These are phyloP conservation scores for Merluccius polli DNA, from an alignment of 2,797 vertebrate genomes.

Conservation along the genomic window DNA sequence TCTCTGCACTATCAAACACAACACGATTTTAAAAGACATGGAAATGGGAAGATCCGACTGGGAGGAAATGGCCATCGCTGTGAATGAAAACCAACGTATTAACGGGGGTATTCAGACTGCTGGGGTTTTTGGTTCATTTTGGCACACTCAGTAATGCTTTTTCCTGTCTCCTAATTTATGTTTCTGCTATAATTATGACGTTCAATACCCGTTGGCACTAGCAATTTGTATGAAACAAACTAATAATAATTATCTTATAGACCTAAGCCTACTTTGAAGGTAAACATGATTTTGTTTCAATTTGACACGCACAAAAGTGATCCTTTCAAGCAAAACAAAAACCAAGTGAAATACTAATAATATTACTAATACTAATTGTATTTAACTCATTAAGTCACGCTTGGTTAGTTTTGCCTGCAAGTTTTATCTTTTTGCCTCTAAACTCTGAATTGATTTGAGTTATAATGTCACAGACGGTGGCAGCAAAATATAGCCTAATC, in stretches of 20 bases:
- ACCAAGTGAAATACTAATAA: too few relatives aligned
- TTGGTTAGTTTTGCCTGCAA: too few relatives aligned
- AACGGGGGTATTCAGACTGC: neutral
- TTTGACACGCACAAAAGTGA: neutral
- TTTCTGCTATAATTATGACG: neutral
- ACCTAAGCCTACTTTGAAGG: neutral
- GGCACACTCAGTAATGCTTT: neutral
- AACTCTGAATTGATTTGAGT: neutral
- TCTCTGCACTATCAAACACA: constrained; percentile 38
- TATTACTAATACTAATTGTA: too few relatives aligned
- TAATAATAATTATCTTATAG: neutral
- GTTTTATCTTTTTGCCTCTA: neutral
- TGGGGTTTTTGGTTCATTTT: neutral
- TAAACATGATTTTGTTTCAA: neutral
- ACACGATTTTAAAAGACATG: constrained; percentile 42
- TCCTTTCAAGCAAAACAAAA: too few relatives aligned
- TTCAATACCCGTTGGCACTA: neutral
- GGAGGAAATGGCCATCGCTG: constrained; percentile 24
- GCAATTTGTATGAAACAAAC: neutral
- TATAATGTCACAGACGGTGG: neutral
- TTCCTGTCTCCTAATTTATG: neutral
- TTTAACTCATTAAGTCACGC: too few relatives aligned
- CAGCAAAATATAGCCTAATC: neutral
- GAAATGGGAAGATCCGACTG: constrained; percentile 29
- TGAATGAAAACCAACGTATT: neutral